phyloP scores from a whole-genome alignment of 2,113 vertebrate genomes.

The Gobio gobio region DNA sequence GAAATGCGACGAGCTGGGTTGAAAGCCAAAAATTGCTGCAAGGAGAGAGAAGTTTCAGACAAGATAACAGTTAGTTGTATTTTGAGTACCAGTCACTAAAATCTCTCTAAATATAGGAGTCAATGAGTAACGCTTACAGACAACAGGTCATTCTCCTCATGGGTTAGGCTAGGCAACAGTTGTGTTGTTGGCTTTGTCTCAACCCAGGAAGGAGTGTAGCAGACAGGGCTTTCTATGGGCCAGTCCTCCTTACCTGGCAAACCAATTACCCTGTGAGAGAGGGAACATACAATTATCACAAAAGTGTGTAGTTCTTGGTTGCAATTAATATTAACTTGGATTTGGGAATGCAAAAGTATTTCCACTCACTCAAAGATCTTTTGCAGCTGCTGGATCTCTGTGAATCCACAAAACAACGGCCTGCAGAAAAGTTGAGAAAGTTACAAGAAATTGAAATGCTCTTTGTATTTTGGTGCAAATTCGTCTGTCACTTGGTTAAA shows the following conservation, averaged over 20 bases:
- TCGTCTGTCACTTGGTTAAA: background rate
- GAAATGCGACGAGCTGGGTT: constrained; percentile 72
- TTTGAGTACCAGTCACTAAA: background rate
- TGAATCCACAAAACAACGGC: constrained; percentile 71
- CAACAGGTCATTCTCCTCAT: constrained; percentile 69
- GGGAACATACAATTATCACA: background rate
- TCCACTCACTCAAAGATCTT: constrained; percentile 79
- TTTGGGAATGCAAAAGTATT: background rate
- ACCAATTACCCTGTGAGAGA: constrained; percentile 68
- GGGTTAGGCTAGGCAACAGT: constrained; percentile 62
- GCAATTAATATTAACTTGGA: background rate
- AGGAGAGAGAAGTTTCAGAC: constrained; percentile 27
- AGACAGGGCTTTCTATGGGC: constrained; percentile 69
- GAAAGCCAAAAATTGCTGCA: constrained; percentile 75
- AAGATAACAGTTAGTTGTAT: background rate
- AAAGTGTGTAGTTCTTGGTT: background rate
- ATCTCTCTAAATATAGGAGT: background rate
- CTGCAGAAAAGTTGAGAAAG: constrained; percentile 56
- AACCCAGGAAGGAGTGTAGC: constrained; percentile 63
- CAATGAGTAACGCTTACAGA: constrained; percentile 61
- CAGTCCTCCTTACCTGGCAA: constrained; percentile 74
- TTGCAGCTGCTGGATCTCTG: constrained; percentile 76
- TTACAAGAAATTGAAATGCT: background rate
- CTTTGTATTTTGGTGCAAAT: background rate
- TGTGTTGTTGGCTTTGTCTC: constrained; percentile 44